Conservation (phyloP, 2,797 vertebrate species). For the Lophura swinhoii region DNA sequence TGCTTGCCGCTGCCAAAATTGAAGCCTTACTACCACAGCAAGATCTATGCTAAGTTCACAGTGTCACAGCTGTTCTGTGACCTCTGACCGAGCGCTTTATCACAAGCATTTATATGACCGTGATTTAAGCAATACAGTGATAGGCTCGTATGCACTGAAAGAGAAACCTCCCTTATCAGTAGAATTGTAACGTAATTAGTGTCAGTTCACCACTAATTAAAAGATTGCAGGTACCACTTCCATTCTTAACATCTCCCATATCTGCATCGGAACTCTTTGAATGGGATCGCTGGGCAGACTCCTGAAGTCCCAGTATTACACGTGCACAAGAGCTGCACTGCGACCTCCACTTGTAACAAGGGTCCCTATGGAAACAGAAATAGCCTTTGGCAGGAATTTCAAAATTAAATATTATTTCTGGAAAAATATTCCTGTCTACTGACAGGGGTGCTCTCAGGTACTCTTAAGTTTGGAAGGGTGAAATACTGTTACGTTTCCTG, state of each 20-base stretch:
- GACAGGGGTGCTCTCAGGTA: not conserved
- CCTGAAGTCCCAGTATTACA: not conserved
- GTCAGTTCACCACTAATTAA: not conserved
- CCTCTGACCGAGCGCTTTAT: not conserved
- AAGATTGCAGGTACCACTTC: not conserved
- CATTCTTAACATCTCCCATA: not conserved
- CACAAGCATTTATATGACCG: not conserved
- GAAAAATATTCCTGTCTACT: not conserved
- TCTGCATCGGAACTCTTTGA: not conserved
- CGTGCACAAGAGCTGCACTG: not conserved
- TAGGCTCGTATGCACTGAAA: not conserved
- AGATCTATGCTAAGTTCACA: not conserved
- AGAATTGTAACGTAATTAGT: not conserved
- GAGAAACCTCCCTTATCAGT: not conserved
- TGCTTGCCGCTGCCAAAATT: not conserved
- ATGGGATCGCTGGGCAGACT: not conserved
- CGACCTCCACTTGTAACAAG: not conserved
- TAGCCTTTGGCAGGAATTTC: not conserved
- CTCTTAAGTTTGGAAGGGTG: constrained; percentile 18
- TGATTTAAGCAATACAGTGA: not conserved
- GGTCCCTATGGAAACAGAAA: not conserved
- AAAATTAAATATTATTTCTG: not conserved
- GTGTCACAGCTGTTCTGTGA: not conserved
- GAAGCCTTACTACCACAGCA: not conserved
- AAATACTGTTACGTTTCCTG: constrained; percentile 28